A percentile compares a stretch with the other conserved stretches of the same genome.
Evolutionary conservation across 2,888 invertebrate species (phyloP).

Genomic region (Sericinus montela): DNA sequence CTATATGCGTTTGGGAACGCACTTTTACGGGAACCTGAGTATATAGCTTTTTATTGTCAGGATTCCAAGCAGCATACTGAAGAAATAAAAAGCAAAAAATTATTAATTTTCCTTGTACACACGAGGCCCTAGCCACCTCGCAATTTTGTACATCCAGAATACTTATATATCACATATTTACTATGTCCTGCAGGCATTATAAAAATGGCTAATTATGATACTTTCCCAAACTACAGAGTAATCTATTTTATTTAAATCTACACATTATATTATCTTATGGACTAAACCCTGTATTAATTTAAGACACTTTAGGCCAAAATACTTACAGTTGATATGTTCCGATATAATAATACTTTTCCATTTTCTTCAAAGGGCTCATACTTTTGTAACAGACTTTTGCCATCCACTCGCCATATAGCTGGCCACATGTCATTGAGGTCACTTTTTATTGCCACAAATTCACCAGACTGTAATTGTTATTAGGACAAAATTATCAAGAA

Average conservation of each 20-base stretch:
- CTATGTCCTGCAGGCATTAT: too few species aligned
- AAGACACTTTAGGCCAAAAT: too few species aligned
- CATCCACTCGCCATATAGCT: slow-evolving; percentile 94
- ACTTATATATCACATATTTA: too few species aligned
- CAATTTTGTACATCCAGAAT: too few species aligned
- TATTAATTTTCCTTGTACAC: not conserved
- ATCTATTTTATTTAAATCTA: too few species aligned
- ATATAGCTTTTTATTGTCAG: slow-evolving; percentile 89
- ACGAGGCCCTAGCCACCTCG: too few species aligned
- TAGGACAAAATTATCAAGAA: not conserved
- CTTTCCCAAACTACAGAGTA: too few species aligned
- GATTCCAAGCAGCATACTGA: slow-evolving; percentile 92
- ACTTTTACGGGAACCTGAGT: slow-evolving; percentile 88
- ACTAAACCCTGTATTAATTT: too few species aligned
- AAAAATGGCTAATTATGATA: too few species aligned
- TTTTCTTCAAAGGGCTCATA: slow-evolving; percentile 90
- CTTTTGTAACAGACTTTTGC: slow-evolving; percentile 89
- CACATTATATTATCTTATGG: too few species aligned
- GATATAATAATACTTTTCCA: slow-evolving; percentile 88
- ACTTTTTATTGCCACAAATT: slow-evolving; percentile 91
- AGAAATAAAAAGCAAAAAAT: slow-evolving; percentile 31
- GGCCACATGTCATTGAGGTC: slow-evolving; percentile 91
- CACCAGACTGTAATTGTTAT: slow-evolving; percentile 85
- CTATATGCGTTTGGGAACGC: slow-evolving; percentile 85
- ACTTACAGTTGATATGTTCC: slow-evolving; percentile 92